Percentiles rank a stretch among this genome's conserved stretches.
phyloP scores from a whole-genome alignment of 2,888 invertebrate genomes.

The Oligia strigilis region DNA sequence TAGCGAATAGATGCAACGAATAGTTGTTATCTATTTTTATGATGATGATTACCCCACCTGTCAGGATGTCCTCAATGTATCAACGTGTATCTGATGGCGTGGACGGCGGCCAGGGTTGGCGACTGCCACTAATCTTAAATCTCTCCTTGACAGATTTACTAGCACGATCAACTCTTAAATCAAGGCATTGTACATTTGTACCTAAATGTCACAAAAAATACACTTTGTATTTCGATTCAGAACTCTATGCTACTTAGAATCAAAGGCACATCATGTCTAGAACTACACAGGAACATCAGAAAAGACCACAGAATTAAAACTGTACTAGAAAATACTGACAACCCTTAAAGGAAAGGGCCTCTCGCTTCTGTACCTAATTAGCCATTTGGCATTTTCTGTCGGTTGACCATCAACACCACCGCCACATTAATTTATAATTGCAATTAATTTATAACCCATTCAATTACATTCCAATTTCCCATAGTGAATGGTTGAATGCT shows the following conservation, averaged over 20 bases:
- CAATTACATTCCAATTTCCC: conserved; percentile 16
- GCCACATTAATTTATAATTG: neutral
- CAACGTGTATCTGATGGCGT: conserved; percentile 68
- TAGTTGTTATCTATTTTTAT: conserved; percentile 68
- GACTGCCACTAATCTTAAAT: neutral
- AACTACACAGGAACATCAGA: neutral
- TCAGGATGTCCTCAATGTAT: conserved; percentile 78
- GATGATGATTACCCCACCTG: conserved; percentile 73
- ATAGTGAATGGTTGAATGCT: conserved; percentile 2
- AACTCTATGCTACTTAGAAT: neutral
- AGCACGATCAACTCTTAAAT: neutral
- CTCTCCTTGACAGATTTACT: conserved; percentile 3
- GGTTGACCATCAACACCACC: neutral
- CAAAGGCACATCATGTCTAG: neutral
- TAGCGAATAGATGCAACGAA: conserved; percentile 59
- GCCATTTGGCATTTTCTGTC: conserved; percentile 5
- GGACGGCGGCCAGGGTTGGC: conserved; percentile 62
- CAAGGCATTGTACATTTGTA: neutral
- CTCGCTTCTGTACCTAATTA: neutral
- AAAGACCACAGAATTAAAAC: neutral
- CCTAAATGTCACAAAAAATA: neutral
- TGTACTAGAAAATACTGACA: neutral
- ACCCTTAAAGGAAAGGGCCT: neutral
- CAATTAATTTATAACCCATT: conserved; percentile 14
- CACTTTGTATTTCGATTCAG: neutral